Evolutionary conservation across 2,113 vertebrate species (phyloP).

Genomic region (Rhabdomys dilectus): DNA sequence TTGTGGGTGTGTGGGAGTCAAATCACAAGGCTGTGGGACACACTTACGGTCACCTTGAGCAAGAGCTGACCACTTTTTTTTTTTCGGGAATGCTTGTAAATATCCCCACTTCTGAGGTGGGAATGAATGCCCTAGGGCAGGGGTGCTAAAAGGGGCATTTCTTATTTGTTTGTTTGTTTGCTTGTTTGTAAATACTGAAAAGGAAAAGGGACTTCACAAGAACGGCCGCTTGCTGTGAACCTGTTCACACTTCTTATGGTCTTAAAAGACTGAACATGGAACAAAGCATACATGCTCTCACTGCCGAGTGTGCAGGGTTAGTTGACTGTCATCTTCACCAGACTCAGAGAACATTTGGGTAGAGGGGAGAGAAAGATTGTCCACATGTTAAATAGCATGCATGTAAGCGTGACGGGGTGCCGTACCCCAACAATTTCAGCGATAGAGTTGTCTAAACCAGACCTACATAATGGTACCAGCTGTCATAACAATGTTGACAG

Average conservation of each 20-base stretch:
- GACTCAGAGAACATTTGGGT: not conserved
- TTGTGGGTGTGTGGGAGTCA: not conserved
- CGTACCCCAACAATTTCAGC: not conserved
- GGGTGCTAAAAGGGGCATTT: too few species aligned
- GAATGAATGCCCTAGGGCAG: not conserved
- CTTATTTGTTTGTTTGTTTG: not conserved
- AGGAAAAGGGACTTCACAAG: not conserved
- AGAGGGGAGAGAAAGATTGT: not conserved
- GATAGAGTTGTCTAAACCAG: not conserved
- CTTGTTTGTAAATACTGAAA: not conserved
- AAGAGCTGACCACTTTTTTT: rapidly evolving
- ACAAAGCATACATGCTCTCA: not conserved
- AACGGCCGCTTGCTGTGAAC: not conserved
- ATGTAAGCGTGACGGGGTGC: too few species aligned
- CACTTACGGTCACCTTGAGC: too few species aligned
- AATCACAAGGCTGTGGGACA: not conserved
- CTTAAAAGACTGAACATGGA: not conserved
- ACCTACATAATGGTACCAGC: not conserved
- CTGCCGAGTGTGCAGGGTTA: not conserved
- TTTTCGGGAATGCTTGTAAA: not conserved
- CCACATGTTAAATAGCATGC: not conserved
- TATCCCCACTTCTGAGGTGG: not conserved
- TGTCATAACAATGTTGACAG: not conserved
- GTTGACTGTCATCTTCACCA: not conserved
- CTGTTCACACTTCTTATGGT: not conserved